Evolutionary conservation across 2,797 vertebrate genomes (phyloP), one percentile per base, ranked within the genome.

Genomic region (Peromyscus attwateri): DNA sequence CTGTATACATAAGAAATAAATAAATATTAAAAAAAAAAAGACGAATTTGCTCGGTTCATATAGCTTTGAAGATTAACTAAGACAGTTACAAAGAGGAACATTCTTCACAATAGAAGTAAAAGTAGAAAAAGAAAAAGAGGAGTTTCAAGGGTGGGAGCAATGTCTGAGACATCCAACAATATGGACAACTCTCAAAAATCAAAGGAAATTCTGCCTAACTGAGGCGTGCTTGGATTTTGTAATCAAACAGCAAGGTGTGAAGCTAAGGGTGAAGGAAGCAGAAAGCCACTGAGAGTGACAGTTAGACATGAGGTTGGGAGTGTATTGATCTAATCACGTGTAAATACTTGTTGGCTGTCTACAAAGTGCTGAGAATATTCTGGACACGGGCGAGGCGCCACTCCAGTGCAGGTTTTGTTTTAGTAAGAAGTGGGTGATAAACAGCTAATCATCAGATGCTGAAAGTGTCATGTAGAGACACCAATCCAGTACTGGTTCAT

Each of bases 41-140:
- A 16, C 31, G 64, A 46, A 37, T 34, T 25, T 73, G 21, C 43
- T 76, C 34, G 1, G 29, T 43, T 84, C n/a, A 4, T 62, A 80
- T 1, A 34, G 40, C 12, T 75, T 21, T 75, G 94, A 84, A 37
- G 27, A 84, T 43, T 89, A n/a, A 73, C 89, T 66, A 68, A 76
- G 31, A 92, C 70, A 43, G 62, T 83, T 62, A 84, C 68, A 46
- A 77, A 37, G 23, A 83, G 62, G 3, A 70, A 68, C 57, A 85
- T n/a, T 66, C 60, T 49, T 91, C 60, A 93, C 46, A 46, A 27
- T 29, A 37, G 43, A 92, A 95, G 87, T 40, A 90, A 91, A 75
- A 87, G 9, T 25, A 71, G 57, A 87, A 23, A 68, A n/a, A n/a
- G n/a, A 17, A 68, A 83, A 94, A 89, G 16, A 43, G 16, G 79